phyloP scores from a whole-genome alignment of 35 echinoderm and acorn worm species.

The Diadema setosum region DNA sequence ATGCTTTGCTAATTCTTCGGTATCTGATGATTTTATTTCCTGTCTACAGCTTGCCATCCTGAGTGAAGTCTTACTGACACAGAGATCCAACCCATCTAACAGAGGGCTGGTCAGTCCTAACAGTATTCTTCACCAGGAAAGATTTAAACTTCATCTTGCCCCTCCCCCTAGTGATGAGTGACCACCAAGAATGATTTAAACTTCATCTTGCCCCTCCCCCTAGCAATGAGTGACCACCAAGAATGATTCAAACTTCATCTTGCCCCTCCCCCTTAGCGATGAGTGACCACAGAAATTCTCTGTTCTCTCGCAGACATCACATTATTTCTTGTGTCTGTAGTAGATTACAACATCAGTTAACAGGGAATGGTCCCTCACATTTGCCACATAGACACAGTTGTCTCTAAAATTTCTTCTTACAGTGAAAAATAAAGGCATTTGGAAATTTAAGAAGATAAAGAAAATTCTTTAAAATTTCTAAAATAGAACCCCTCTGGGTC shows the following conservation, averaged over 20 bases:
- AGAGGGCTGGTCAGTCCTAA: conserved; percentile 47
- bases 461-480: too few species aligned
- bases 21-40: background rate
- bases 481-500: too few species aligned
- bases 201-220: background rate
- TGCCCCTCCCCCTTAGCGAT: conserved; percentile 31
- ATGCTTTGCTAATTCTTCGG: background rate
- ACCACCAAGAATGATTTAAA: background rate
- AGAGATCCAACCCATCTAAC: conserved; percentile 28
- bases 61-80: conserved; percentile 43
- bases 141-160: conserved; percentile 20
- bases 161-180: conserved; percentile 29
- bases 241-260: conserved; percentile 59
- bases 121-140: conserved; percentile 76
- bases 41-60: conserved; percentile 66
- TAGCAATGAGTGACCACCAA: background rate
- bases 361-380: too few species aligned
- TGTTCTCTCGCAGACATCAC: too few species aligned
- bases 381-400: too few species aligned
- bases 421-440: too few species aligned
- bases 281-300: conserved; percentile 31
- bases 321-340: too few species aligned
- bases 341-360: too few species aligned
- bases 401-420: too few species aligned
- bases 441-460: too few species aligned